Evolutionary conservation across 1,140 invertebrate species (phyloP).

Genomic region (Portunus trituberculatus): DNA sequence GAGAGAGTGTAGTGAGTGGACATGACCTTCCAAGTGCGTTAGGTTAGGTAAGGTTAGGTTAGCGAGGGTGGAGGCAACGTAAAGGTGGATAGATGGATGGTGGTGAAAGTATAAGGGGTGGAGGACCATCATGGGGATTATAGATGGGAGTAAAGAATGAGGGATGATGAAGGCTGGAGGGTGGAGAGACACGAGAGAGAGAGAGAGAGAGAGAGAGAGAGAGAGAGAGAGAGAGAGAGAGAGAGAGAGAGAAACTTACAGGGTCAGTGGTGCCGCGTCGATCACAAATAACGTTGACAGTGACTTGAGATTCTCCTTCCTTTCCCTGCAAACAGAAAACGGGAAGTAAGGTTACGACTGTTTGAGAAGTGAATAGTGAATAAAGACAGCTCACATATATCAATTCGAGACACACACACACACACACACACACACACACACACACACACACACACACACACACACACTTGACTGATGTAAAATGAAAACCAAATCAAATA

Average conservation of each 20-base stretch:
- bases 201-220: constrained; percentile 34
- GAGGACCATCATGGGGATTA: no score
- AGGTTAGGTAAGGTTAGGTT: not conserved
- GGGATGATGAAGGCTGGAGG: constrained; percentile 35
- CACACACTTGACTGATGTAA: constrained; percentile 21
- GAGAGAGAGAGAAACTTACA: constrained; percentile 80
- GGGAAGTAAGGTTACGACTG: not conserved
- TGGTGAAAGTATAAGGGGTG: no score
- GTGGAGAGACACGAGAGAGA: not conserved
- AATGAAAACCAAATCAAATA: no score
- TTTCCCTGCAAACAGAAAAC: constrained; percentile 82
- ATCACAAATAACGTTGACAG: constrained; percentile 92
- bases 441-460: constrained; percentile 40
- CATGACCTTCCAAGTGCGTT: not conserved
- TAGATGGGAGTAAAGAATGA: constrained; percentile 47
- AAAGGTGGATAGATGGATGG: not conserved
- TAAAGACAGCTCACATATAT: not conserved
- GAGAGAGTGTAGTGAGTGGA: not conserved
- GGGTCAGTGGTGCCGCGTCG: constrained; percentile 88
- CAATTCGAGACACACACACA: constrained; percentile 40
- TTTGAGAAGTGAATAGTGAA: not conserved
- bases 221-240: constrained; percentile 37
- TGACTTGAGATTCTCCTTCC: constrained; percentile 90
- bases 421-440: constrained; percentile 30
- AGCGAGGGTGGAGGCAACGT: not conserved